phyloP scores from a whole-genome alignment of 2,113 vertebrate species.

The Callaeas wilsoni region DNA sequence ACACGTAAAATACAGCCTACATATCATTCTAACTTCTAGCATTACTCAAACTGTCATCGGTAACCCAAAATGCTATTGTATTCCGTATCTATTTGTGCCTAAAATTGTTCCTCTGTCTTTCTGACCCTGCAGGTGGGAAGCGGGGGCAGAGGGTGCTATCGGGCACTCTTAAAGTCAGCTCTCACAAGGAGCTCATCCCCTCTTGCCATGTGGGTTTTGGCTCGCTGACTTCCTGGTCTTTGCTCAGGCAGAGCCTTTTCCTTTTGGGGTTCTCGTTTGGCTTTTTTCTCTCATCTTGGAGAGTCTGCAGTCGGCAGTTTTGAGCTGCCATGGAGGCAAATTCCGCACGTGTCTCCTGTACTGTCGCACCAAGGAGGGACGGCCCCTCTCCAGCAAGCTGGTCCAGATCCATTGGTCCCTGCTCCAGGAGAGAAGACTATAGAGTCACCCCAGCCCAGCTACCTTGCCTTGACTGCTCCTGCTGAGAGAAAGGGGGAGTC shows the following conservation, averaged over 20 bases:
- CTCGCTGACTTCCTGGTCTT: not conserved
- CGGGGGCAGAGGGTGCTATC: rapidly evolving
- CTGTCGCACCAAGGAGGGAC: rapidly evolving
- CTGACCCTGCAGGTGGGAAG: not conserved
- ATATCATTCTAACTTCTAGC: not conserved
- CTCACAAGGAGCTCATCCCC: no score
- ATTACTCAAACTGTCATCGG: not conserved
- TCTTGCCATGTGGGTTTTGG: not conserved
- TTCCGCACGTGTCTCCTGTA: not conserved
- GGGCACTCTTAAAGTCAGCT: rapidly evolving
- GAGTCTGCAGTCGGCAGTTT: not conserved
- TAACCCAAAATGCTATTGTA: not conserved
- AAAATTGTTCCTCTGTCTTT: not conserved
- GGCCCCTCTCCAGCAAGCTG: not conserved
- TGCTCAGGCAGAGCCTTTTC: not conserved
- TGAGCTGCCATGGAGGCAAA: not conserved
- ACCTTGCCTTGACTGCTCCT: not conserved
- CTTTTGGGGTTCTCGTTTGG: not conserved
- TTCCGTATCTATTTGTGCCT: not conserved
- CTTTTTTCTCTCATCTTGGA: not conserved
- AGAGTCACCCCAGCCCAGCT: not conserved
- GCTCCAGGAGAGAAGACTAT: not conserved
- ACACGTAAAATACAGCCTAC: not conserved
- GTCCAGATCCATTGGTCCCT: not conserved
- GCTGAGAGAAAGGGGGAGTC: not conserved